Conservation (phyloP, 2,888 invertebrate genomes). For the Acrobasis consociella region DNA sequence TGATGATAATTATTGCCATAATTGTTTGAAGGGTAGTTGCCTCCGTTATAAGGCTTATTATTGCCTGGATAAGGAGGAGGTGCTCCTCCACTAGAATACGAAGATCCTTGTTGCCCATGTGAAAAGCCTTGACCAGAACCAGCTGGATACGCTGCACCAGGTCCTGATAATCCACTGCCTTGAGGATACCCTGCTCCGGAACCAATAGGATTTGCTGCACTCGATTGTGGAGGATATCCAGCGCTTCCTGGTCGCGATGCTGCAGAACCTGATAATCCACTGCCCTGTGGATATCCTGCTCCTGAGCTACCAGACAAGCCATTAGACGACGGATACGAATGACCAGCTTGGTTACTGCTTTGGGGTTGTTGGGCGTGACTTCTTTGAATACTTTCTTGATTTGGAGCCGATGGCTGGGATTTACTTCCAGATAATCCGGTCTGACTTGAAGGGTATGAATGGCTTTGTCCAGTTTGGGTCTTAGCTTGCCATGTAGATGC, state of each 20-base stretch:
- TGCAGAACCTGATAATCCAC: constrained; percentile 36
- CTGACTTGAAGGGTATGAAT: constrained; percentile 68
- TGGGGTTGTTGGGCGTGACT: constrained; percentile 49
- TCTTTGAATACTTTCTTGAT: constrained; percentile 65
- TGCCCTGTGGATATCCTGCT: constrained; percentile 47
- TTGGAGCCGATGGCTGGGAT: constrained; percentile 49
- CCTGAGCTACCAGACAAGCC: constrained; percentile 62
- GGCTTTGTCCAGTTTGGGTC: constrained; percentile 49
- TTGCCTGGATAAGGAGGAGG: constrained; percentile 54
- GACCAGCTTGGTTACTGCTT: constrained; percentile 47
- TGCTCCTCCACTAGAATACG: constrained; percentile 36
- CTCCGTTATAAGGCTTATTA: constrained; percentile 39
- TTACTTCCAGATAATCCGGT: constrained; percentile 63
- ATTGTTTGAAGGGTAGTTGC: constrained; percentile 45
- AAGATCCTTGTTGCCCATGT: constrained; percentile 13
- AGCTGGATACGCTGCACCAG: constrained; percentile 13
- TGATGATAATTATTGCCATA: constrained; percentile 57
- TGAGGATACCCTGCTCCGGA: constrained; percentile 28
- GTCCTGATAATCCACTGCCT: constrained; percentile 27
- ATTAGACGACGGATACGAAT: constrained; percentile 64
- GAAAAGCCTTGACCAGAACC: constrained; percentile 7
- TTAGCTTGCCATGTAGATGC: constrained; percentile 52
- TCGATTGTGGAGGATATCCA: constrained; percentile 45
- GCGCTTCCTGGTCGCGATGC: constrained; percentile 20
- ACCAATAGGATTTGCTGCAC: constrained; percentile 24